Evolutionary conservation across 2,113 vertebrate genomes (phyloP).

Genomic region (Dicrurus megarhynchus): DNA sequence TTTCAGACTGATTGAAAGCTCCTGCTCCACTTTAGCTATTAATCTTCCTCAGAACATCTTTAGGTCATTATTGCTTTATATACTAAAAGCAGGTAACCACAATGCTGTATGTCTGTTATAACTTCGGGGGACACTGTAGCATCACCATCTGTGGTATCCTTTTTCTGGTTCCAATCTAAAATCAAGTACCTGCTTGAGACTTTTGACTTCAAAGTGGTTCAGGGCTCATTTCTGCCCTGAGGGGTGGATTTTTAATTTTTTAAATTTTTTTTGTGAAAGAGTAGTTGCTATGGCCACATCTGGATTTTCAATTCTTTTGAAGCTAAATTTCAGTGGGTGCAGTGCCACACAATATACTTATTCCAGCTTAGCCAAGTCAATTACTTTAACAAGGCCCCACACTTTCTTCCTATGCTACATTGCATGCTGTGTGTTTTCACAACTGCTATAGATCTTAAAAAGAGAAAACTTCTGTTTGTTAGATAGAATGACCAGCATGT

Average conservation of each 20-base stretch:
- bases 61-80: background rate
- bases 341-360: background rate
- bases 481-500: background rate
- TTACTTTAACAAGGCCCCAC: background rate
- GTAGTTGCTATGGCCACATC: background rate
- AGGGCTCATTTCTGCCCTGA: background rate
- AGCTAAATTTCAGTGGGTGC: background rate
- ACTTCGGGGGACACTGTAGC: background rate
- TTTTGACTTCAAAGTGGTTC: background rate
- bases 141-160: background rate
- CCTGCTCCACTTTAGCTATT: background rate
- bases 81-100: background rate
- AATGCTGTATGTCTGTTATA: background rate
- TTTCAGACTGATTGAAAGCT: background rate
- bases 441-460: constrained; percentile 36
- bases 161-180: constrained; percentile 1
- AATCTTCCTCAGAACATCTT: background rate
- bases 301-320: constrained; percentile 36
- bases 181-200: background rate
- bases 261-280: background rate
- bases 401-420: background rate
- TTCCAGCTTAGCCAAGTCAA: background rate
- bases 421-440: constrained; percentile 32
- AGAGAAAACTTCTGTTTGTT: background rate
- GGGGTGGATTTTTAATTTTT: background rate